These are phyloP conservation scores for Chaetoderma sp. DNA, from an alignment of 2,888 invertebrate species.

Conservation along the genomic window DNA sequence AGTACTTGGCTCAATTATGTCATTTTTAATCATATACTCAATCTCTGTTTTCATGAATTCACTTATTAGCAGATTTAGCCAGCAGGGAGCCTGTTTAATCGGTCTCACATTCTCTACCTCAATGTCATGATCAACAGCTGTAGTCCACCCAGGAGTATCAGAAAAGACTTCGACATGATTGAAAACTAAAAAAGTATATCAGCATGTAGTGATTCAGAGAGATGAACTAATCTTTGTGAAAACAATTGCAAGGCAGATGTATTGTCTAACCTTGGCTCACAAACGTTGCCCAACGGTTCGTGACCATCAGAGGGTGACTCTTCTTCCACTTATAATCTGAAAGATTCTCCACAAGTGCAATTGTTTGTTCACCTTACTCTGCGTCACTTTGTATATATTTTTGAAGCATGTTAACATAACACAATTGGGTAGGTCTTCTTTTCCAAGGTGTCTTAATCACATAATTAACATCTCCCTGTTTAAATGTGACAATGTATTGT, in stretches of 20 bases:
- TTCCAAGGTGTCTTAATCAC: constrained; percentile 29
- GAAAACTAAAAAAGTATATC: neutral
- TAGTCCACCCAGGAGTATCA: neutral
- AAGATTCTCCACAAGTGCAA: no score
- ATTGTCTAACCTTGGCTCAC: no score
- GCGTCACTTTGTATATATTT: constrained; percentile 24
- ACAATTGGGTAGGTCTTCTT: constrained; percentile 24
- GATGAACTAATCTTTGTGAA: no score
- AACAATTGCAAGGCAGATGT: no score
- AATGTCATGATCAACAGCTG: neutral
- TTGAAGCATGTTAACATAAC: constrained; percentile 38
- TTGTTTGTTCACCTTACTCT: no score
- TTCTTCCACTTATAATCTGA: no score
- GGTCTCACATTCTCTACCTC: neutral
- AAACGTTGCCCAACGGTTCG: no score
- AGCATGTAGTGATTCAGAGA: no score
- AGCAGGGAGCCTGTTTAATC: neutral
- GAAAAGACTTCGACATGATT: neutral
- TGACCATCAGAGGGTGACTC: no score
- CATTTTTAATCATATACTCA: no score
- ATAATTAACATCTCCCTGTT: constrained; percentile 11
- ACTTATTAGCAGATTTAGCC: neutral
- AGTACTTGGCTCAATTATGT: no score
- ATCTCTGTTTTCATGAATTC: neutral
- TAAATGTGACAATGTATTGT: neutral